These are phyloP conservation scores for Chionoecetes opilio DNA, from an alignment of 1,140 invertebrate species.

Conservation along the genomic window DNA sequence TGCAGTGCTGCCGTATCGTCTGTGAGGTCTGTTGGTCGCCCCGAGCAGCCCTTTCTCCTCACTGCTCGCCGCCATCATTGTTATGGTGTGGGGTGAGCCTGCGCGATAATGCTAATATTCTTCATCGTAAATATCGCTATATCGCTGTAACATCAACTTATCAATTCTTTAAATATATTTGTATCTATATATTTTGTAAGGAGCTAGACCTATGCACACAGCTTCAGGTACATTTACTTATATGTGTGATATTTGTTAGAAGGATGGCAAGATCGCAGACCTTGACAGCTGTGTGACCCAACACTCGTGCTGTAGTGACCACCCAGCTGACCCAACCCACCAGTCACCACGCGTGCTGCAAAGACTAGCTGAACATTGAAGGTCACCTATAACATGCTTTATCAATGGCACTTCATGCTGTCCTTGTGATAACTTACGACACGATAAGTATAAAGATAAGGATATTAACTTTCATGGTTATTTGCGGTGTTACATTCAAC, in stretches of 20 bases:
- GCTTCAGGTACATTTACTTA: background rate
- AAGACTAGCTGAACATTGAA: background rate
- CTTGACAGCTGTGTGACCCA: constrained; percentile 2
- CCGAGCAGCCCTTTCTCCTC: constrained; percentile 81
- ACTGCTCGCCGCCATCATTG: constrained; percentile 79
- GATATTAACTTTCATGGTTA: background rate
- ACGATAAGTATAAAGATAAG: background rate
- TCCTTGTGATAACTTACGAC: background rate
- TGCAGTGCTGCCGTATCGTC: constrained; percentile 81
- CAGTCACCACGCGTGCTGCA: background rate
- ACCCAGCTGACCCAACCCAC: background rate
- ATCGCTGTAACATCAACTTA: background rate
- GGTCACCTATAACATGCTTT: background rate
- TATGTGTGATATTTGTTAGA: background rate
- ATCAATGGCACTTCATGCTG: background rate
- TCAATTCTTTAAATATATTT: no score
- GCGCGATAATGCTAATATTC: constrained; percentile 49
- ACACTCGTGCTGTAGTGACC: no score
- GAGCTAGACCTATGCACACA: no score
- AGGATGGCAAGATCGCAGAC: background rate
- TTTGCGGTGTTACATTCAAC: background rate
- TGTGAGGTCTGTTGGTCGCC: constrained; percentile 75
- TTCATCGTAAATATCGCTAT: no score
- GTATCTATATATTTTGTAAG: no score
- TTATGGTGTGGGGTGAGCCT: constrained; percentile 61